Evolutionary conservation across 2,888 invertebrate species (phyloP).

Genomic region (Zele albiditarsus): DNA sequence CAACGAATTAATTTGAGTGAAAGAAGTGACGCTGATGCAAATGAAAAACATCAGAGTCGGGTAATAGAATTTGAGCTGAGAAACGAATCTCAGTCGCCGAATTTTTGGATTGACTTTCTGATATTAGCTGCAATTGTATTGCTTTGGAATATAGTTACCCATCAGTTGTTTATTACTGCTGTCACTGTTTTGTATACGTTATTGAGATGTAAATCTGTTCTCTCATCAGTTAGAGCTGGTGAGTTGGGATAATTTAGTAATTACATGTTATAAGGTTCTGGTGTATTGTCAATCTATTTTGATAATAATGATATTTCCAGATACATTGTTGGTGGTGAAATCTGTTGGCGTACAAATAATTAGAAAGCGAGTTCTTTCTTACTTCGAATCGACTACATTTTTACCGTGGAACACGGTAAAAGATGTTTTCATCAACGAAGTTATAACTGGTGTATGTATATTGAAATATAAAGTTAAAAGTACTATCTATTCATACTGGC

Average conservation of each 20-base stretch:
- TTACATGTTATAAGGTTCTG: neutral
- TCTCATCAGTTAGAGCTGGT: conserved; percentile 60
- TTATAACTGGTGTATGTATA: conserved; percentile 64
- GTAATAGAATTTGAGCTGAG: conserved; percentile 48
- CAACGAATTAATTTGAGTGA: conserved; percentile 47
- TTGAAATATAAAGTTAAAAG: neutral
- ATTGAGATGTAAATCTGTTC: conserved; percentile 52
- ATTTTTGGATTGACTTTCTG: conserved; percentile 29
- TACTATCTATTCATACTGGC: neutral
- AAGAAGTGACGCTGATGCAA: conserved; percentile 34
- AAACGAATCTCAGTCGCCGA: conserved; percentile 32
- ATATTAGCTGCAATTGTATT: conserved; percentile 28
- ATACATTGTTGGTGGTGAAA: conserved; percentile 64
- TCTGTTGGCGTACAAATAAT: conserved; percentile 68
- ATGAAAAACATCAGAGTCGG: conserved; percentile 38
- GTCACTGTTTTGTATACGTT: conserved; percentile 47
- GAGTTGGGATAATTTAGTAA: conserved; percentile 35
- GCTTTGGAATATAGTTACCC: neutral
- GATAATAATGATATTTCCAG: conserved; percentile 52
- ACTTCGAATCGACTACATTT: conserved; percentile 59
- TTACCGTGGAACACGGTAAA: conserved; percentile 67
- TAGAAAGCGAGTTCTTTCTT: conserved; percentile 55
- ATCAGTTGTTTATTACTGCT: conserved; percentile 26
- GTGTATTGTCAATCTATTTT: neutral
- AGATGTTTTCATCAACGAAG: conserved; percentile 70